Evolutionary conservation across 2,888 invertebrate species (phyloP).

Genomic region (Noctua fimbriata): DNA sequence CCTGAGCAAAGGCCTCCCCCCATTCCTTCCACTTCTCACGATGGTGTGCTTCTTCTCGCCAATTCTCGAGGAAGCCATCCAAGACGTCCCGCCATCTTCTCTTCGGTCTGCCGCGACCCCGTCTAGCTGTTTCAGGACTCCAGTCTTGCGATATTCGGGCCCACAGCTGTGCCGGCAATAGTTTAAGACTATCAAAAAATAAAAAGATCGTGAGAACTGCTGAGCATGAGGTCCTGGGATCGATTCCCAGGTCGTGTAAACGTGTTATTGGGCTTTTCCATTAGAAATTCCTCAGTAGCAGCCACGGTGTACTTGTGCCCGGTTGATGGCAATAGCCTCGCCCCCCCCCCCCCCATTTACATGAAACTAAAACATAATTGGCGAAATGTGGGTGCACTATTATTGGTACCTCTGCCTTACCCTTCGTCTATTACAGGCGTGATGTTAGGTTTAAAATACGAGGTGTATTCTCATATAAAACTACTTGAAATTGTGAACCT

Average conservation of each 20-base stretch:
- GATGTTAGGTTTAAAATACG: not conserved
- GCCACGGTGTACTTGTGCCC: not conserved
- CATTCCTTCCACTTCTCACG: no score
- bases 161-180: no score
- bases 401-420: not conserved
- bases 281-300: no score
- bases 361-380: not conserved
- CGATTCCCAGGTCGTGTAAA: not conserved
- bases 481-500: not conserved
- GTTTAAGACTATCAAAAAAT: no score
- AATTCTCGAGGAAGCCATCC: no score
- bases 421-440: not conserved
- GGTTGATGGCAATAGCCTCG: not conserved
- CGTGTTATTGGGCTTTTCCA: not conserved
- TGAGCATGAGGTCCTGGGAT: not conserved
- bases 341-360: not conserved
- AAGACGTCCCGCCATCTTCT: no score
- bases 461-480: not conserved
- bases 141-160: no score
- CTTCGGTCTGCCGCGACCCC: no score
- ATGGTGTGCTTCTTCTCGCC: no score
- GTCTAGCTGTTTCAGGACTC: no score
- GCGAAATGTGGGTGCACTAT: not conserved
- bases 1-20: no score
- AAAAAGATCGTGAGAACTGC: not conserved